Evolutionary conservation across 2,888 invertebrate genomes (phyloP), one percentile per base, ranked within the genome.

Genomic region (Hirtodrosophila confusa): DNA sequence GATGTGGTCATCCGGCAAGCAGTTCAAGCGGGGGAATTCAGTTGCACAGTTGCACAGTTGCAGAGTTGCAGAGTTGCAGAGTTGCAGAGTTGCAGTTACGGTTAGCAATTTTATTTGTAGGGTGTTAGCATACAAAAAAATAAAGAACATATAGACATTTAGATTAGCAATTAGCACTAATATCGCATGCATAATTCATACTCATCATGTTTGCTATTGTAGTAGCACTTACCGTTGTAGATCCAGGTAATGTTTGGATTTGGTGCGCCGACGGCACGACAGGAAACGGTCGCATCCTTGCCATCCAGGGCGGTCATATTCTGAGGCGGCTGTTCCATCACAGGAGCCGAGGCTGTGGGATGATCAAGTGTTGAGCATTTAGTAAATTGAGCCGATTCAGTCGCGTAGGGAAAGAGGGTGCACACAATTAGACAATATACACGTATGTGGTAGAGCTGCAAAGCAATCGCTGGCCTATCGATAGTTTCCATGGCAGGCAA

Each of bases 231-330:
- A 98, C 98, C 97, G 92, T 97, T 96, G 90, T 95, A 96, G 88
- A 95, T 95, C 99, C 99, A 99, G 43, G 97, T 96, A 64, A 96
- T 94, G 89, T 96, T 97, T 8, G 99, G 98, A 77, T 94, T 94
- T 23, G 98, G 98, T 12, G 98, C 97, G 49, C 98, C 98, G 55
- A 95, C 94, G 29, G 97, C 98, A 79, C 96, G 94, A 92, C 99
- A 99, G 63, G 94, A 93, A 82, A 98, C 93, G 55, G 96, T 96
- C 55, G 97, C 97, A 92, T 98, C 98, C 92, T 97, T 97, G 53
- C 98, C 98, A 91, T 98, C 98, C 80, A 98, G 93, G 69, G 97
- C 96, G 9, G 98, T 98, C 70, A 95, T 92, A 93, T 98, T 98
- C 90, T 94, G 93, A 10, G 98, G 98, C 68, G 95, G 94, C 61